A percentile compares a stretch with the other conserved stretches of the same genome.
These are phyloP conservation scores for Chascanopsetta lugubris DNA, from an alignment of 2,113 vertebrate species.

Conservation along the genomic window DNA sequence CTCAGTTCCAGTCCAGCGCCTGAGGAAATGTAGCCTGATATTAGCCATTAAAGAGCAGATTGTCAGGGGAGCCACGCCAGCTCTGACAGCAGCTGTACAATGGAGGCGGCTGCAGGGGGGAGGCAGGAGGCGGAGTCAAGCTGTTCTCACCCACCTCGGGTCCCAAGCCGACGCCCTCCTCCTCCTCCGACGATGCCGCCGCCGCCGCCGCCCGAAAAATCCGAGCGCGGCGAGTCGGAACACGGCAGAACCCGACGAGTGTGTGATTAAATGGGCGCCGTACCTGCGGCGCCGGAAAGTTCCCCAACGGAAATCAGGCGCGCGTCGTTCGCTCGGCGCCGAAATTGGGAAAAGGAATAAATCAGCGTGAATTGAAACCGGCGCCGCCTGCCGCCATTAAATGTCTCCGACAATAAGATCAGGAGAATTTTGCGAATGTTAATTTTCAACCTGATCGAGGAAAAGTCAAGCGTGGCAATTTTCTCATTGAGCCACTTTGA, in stretches of 20 bases:
- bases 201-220: not conserved
- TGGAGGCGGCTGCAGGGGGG: constrained; percentile 46
- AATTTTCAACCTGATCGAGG: constrained; percentile 32
- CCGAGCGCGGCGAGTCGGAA: constrained; percentile 22
- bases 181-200: not conserved
- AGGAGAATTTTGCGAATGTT: constrained; percentile 31
- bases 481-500: constrained; percentile 39
- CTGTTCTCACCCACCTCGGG: constrained; percentile 15
- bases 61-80: constrained; percentile 77
- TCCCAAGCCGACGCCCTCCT: constrained; percentile 16
- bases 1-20: constrained; percentile 80
- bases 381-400: constrained; percentile 25
- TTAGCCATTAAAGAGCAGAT: constrained; percentile 85
- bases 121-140: constrained; percentile 38
- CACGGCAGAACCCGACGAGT: constrained; percentile 51
- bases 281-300: constrained; percentile 34
- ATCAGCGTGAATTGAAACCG: constrained; percentile 44
- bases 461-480: constrained; percentile 37
- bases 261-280: constrained; percentile 43
- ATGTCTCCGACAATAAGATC: constrained; percentile 15
- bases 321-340: constrained; percentile 51
- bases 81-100: constrained; percentile 73
- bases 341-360: constrained; percentile 54
- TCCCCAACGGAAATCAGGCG: constrained; percentile 47
- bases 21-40: constrained; percentile 85